These are phyloP conservation scores for Pseudopodoces humilis DNA, from an alignment of 2,113 vertebrate genomes.

Conservation along the genomic window DNA sequence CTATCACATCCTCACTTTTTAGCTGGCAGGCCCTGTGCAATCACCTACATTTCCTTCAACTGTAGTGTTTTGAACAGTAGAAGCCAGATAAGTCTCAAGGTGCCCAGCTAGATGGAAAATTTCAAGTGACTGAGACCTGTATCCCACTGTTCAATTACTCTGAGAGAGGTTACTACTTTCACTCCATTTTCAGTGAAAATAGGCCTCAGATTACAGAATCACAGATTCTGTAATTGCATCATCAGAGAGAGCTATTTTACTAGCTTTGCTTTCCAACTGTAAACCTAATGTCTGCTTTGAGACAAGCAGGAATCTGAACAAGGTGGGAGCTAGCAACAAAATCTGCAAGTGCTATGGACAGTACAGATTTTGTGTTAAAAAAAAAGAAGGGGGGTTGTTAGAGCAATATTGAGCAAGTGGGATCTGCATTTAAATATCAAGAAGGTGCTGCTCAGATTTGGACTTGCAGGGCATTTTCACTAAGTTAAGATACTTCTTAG, in stretches of 20 bases:
- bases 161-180: background rate
- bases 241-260: background rate
- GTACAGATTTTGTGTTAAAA: background rate
- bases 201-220: background rate
- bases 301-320: background rate
- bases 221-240: no score
- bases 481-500: background rate
- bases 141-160: background rate
- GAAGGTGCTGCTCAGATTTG: background rate
- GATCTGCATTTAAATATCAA: background rate
- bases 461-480: background rate
- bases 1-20: background rate
- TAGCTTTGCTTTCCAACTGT: background rate
- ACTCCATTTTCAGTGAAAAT: background rate
- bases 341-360: background rate
- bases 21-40: background rate
- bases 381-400: fast-evolving
- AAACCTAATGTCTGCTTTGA: background rate
- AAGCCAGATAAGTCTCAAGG: background rate
- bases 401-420: background rate
- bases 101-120: background rate
- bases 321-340: background rate
- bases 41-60: background rate
- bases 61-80: background rate
- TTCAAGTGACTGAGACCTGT: background rate